These are phyloP conservation scores for Pseudococcus longispinus DNA, from an alignment of 2,888 invertebrate species.

Conservation along the genomic window DNA sequence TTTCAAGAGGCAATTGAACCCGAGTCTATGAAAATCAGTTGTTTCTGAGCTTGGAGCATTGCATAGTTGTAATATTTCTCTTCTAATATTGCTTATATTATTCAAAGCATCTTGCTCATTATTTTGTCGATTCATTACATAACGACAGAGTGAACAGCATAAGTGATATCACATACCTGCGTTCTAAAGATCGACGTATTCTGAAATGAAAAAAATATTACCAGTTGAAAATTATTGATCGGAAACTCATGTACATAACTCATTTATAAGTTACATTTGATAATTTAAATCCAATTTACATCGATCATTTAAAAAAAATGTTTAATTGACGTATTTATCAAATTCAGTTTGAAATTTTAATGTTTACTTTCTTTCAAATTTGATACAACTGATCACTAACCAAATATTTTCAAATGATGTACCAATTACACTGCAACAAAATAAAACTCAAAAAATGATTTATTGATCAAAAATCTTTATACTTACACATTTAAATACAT, in stretches of 20 bases:
- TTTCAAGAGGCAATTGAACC: slow-evolving; percentile 9
- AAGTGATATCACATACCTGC: neutral
- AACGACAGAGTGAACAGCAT: neutral
- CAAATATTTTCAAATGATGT: neutral
- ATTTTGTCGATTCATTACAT: slow-evolving; percentile 28
- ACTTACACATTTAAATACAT: too few relatives aligned
- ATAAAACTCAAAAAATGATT: neutral
- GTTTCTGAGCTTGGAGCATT: neutral
- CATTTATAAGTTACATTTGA: neutral
- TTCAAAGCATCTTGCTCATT: neutral
- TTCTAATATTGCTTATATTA: neutral
- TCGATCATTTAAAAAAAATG: neutral
- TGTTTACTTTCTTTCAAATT: neutral
- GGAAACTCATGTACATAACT: neutral
- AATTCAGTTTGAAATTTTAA: neutral
- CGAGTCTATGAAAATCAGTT: neutral
- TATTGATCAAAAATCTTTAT: neutral
- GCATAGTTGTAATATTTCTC: slow-evolving; percentile 4
- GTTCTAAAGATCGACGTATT: neutral
- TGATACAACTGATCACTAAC: neutral
- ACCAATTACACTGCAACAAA: neutral
- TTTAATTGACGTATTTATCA: neutral
- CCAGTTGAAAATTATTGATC: neutral
- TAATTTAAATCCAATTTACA: neutral
- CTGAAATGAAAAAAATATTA: neutral